Percentiles rank a stretch among this genome's conserved stretches.
These are phyloP conservation scores for Arrhamphus sclerolepis DNA, from an alignment of 2,797 vertebrate genomes.

Conservation along the genomic window DNA sequence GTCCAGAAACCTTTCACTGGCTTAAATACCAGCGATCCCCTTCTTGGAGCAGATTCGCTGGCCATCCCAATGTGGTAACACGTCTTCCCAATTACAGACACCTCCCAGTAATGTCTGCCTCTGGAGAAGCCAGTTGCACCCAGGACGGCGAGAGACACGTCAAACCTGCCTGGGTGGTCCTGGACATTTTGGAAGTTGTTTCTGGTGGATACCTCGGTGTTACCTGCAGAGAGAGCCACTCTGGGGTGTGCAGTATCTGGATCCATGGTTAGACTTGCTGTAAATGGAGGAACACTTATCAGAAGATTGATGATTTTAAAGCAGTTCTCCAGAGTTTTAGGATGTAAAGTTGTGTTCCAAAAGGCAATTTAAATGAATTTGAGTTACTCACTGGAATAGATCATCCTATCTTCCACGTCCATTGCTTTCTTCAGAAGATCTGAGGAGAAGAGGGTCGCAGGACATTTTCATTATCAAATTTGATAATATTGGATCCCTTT, in stretches of 20 bases:
- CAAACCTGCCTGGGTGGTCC: constrained; percentile 42
- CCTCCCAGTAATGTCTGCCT: constrained; percentile 71
- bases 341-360: too few species aligned
- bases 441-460: constrained; percentile 29
- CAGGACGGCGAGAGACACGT: constrained; percentile 42
- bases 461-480: background rate
- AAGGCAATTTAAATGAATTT: background rate
- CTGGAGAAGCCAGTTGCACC: constrained; percentile 44
- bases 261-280: constrained; percentile 49
- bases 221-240: constrained; percentile 35
- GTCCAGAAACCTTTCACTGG: constrained; percentile 59
- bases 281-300: constrained; percentile 9
- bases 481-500: background rate
- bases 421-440: background rate
- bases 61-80: constrained; percentile 68
- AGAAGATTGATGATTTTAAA: background rate
- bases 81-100: constrained; percentile 39
- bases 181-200: accelerated
- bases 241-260: constrained; percentile 57
- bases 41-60: constrained; percentile 49
- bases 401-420: background rate
- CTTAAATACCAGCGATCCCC: background rate
- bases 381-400: constrained; percentile 40
- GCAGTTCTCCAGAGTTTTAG: background rate
- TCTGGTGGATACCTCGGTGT: constrained; percentile 13